Evolutionary conservation across 2,113 vertebrate species (phyloP).

Genomic region (Gambusia holbrooki): DNA sequence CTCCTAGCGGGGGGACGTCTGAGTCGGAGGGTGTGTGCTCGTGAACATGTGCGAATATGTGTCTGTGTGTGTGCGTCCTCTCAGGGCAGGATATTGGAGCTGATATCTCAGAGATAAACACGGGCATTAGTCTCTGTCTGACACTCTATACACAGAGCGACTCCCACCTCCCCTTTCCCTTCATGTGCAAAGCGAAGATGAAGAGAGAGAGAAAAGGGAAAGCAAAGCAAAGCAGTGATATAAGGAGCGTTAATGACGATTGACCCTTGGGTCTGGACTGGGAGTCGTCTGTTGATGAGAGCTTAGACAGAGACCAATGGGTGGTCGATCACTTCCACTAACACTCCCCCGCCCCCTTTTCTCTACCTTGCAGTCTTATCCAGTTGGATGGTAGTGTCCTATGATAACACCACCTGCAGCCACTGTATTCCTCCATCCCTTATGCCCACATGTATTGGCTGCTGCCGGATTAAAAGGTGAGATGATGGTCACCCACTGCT

Average conservation of each 20-base stretch:
- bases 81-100: slow-evolving; percentile 68
- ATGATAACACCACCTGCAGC: slow-evolving; percentile 49
- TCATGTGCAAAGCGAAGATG: background rate
- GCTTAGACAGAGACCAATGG: slow-evolving; percentile 68
- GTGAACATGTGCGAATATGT: slow-evolving; percentile 27
- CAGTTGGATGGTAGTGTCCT: slow-evolving; percentile 29
- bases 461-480: slow-evolving; percentile 72
- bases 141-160: slow-evolving; percentile 60
- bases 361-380: slow-evolving; percentile 25
- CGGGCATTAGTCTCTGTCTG: slow-evolving; percentile 75
- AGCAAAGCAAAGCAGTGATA: slow-evolving; percentile 46
- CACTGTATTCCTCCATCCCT: slow-evolving; percentile 13
- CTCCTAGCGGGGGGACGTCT: slow-evolving; percentile 46
- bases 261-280: slow-evolving; percentile 69
- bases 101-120: slow-evolving; percentile 74
- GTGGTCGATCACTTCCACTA: slow-evolving; percentile 58
- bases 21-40: slow-evolving; percentile 30
- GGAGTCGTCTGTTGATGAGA: slow-evolving; percentile 63
- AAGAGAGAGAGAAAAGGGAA: slow-evolving; percentile 43
- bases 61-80: slow-evolving; percentile 43
- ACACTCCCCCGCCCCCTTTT: slow-evolving; percentile 13
- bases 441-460: slow-evolving; percentile 24
- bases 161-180: background rate
- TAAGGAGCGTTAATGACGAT: slow-evolving; percentile 63
- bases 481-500: slow-evolving; percentile 65